Conservation (phyloP, 2,113 vertebrate genomes). For the Nycticryphes semicollaris region DNA sequence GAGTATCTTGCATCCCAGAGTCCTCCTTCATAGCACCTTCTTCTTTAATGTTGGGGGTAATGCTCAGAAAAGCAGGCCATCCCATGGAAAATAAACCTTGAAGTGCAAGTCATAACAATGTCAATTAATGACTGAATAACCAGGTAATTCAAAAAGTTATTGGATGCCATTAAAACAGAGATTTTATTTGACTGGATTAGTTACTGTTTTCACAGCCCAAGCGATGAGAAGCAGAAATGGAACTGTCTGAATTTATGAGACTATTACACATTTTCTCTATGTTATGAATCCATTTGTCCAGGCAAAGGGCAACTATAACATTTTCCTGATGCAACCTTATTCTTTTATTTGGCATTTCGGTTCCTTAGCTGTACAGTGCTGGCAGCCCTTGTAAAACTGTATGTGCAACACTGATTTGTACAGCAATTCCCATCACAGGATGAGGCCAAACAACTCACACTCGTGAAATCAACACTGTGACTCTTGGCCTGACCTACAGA, state of each 20-base stretch:
- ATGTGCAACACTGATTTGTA: fast-evolving
- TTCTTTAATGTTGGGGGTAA: constrained; percentile 97
- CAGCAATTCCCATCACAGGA: not conserved
- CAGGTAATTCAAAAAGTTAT: not conserved
- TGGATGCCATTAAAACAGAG: not conserved
- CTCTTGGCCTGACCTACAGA: not conserved
- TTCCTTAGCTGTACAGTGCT: not conserved
- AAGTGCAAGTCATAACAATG: constrained; percentile 9
- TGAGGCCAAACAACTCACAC: not conserved
- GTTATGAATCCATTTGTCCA: not conserved
- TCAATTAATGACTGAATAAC: not conserved
- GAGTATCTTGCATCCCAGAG: constrained; percentile 94
- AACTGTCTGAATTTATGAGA: not conserved
- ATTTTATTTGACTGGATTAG: not conserved
- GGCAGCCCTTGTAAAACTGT: not conserved
- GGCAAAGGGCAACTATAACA: not conserved
- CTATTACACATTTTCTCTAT: not conserved
- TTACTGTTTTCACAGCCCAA: not conserved
- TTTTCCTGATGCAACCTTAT: not conserved
- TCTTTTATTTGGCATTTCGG: not conserved
- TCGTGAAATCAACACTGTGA: fast-evolving
- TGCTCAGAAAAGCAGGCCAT: constrained; percentile 96
- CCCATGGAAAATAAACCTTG: constrained; percentile 95
- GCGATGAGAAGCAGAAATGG: not conserved
- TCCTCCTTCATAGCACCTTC: constrained; percentile 99